Conservation (phyloP, 2,113 vertebrate genomes). For the Elaphurus davidianus region DNA sequence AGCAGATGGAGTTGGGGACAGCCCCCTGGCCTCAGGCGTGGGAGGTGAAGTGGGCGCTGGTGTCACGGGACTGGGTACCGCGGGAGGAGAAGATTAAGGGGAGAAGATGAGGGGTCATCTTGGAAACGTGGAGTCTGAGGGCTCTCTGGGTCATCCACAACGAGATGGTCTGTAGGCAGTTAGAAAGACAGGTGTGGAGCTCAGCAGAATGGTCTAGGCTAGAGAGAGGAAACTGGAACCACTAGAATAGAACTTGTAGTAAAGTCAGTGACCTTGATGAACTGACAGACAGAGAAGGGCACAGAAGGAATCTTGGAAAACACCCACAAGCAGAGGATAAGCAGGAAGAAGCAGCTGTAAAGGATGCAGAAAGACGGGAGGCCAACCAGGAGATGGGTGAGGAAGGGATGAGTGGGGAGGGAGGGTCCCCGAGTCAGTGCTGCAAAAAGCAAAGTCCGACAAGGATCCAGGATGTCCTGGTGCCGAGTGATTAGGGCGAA, state of each 20-base stretch:
- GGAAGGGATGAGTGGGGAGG: neutral
- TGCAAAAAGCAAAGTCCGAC: neutral
- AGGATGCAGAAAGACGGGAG: neutral
- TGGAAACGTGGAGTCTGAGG: neutral
- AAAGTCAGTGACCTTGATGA: neutral
- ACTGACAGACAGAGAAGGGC: neutral
- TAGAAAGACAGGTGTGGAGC: neutral
- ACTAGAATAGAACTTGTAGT: neutral
- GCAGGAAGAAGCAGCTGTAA: neutral
- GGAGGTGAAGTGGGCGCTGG: neutral
- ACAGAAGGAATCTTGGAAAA: neutral
- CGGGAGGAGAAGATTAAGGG: neutral
- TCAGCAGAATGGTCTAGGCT: neutral
- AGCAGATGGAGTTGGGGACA: neutral
- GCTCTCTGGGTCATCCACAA: neutral
- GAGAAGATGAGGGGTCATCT: neutral
- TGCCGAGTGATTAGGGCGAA: neutral
- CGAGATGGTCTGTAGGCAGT: neutral
- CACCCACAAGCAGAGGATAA: neutral
- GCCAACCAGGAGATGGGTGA: neutral
- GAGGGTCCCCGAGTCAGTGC: accelerated
- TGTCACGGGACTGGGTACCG: neutral
- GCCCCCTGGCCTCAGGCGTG: neutral
- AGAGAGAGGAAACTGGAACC: neutral
- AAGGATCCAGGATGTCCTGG: neutral